phyloP scores from a whole-genome alignment of 2,113 vertebrate genomes.

The Corvus cornix region DNA sequence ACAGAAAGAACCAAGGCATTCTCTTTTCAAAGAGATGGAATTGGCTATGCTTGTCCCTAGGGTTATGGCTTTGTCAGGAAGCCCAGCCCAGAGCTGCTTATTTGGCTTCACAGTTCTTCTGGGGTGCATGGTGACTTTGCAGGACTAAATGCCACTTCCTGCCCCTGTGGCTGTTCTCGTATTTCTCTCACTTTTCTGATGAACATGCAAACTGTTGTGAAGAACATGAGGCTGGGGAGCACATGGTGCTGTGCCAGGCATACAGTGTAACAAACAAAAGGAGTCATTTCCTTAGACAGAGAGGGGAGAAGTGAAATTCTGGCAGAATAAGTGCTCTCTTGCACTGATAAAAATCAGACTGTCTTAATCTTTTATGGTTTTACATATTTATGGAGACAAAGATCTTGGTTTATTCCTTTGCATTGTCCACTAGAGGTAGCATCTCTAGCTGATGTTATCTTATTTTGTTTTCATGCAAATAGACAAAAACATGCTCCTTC shows the following conservation, averaged over 20 bases:
- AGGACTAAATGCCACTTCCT: background rate
- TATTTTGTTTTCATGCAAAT: background rate
- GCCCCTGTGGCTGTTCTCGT: background rate
- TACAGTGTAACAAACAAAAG: background rate
- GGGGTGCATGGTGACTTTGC: background rate
- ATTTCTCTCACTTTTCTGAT: background rate
- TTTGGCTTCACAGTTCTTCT: background rate
- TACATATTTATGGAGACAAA: background rate
- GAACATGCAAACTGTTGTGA: background rate
- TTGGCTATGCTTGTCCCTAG: background rate
- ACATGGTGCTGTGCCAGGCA: background rate
- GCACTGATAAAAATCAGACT: background rate
- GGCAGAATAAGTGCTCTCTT: background rate
- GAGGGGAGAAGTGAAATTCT: background rate
- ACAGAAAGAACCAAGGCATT: background rate
- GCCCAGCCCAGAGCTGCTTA: background rate
- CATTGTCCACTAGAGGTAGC: background rate
- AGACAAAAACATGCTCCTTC: background rate
- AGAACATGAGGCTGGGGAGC: background rate
- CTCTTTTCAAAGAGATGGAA: background rate
- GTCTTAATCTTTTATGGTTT: background rate
- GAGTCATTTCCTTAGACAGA: background rate
- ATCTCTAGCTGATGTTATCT: background rate
- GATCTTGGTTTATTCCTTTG: background rate
- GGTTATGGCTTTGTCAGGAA: background rate